Percentiles rank a stretch among this genome's conserved stretches.
These are phyloP conservation scores for Sicus ferrugineus DNA, from an alignment of 2,888 invertebrate genomes.

Conservation along the genomic window DNA sequence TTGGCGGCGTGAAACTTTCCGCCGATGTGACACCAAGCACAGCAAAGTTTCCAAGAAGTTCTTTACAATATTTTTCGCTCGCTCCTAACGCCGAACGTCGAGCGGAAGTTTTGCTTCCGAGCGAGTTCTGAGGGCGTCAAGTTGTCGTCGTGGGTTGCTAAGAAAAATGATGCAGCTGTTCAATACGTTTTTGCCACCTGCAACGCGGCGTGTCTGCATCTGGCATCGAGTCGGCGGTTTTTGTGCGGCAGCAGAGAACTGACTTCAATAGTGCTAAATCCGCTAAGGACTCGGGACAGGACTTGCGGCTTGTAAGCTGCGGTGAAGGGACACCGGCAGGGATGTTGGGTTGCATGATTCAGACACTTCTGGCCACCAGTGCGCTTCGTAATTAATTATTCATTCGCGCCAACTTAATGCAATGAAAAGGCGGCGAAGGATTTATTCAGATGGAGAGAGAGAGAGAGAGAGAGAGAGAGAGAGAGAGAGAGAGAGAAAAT, in stretches of 20 bases:
- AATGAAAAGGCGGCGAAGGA: not conserved
- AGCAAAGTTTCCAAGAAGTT: slow-evolving; percentile 21
- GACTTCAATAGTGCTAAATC: slow-evolving; percentile 30
- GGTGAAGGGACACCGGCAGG: not conserved
- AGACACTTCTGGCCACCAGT: not conserved
- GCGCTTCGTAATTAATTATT: slow-evolving; percentile 10
- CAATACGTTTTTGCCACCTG: not conserved
- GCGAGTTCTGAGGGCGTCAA: slow-evolving; percentile 6
- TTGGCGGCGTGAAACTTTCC: slow-evolving; percentile 14
- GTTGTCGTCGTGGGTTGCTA: slow-evolving; percentile 7
- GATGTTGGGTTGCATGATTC: not conserved
- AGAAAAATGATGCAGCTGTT: slow-evolving; percentile 31
- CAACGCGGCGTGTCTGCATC: not conserved
- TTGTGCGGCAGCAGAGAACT: slow-evolving; percentile 35
- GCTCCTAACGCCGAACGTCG: not conserved
- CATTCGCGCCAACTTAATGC: not conserved
- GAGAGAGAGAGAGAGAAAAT: too few species aligned
- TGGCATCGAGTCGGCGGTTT: not conserved
- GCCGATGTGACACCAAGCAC: too few species aligned
- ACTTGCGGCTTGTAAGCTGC: not conserved
- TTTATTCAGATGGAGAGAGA: too few species aligned
- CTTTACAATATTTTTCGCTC: not conserved
- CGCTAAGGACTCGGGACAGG: slow-evolving; percentile 18
- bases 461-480: too few species aligned
- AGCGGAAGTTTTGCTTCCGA: slow-evolving; percentile 4